Evolutionary conservation across 2,113 vertebrate genomes (phyloP).

Genomic region (Pomatostomus ruficeps): DNA sequence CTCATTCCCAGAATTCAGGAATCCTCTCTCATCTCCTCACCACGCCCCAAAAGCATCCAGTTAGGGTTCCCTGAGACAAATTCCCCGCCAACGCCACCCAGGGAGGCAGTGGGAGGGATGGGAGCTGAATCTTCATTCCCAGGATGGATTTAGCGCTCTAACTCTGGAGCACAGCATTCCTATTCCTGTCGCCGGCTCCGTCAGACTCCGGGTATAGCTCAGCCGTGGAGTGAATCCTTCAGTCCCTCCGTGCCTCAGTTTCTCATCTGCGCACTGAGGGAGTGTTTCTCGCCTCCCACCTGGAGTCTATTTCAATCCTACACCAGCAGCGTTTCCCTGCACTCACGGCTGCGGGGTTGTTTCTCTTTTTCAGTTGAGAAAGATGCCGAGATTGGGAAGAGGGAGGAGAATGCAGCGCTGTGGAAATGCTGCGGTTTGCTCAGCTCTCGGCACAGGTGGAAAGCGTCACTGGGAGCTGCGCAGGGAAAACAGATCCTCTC

Average conservation of each 20-base stretch:
- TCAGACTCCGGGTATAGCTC: not conserved
- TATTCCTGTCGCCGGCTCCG: not conserved
- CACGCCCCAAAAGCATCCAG: not conserved
- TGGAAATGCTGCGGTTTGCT: not conserved
- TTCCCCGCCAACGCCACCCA: not conserved
- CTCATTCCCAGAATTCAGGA: not conserved
- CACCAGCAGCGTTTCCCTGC: not conserved
- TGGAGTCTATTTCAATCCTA: conserved; percentile 10
- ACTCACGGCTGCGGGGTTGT: not conserved
- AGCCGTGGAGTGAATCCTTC: not conserved
- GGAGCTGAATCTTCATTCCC: not conserved
- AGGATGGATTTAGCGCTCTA: not conserved
- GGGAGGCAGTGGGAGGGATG: not conserved
- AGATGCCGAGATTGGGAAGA: not conserved
- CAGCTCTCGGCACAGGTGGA: not conserved
- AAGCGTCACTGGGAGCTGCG: not conserved
- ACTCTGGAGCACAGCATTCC: not conserved
- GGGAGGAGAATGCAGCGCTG: not conserved
- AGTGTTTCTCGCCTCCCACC: conserved; percentile 45
- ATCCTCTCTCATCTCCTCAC: not conserved
- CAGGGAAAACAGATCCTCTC: not conserved
- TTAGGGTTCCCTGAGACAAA: not conserved
- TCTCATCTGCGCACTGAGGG: not conserved
- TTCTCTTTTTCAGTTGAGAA: not conserved
- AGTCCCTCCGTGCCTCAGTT: conserved; percentile 33